phyloP scores from a whole-genome alignment of 2,797 vertebrate species.

The Philypnodon macrostomus region DNA sequence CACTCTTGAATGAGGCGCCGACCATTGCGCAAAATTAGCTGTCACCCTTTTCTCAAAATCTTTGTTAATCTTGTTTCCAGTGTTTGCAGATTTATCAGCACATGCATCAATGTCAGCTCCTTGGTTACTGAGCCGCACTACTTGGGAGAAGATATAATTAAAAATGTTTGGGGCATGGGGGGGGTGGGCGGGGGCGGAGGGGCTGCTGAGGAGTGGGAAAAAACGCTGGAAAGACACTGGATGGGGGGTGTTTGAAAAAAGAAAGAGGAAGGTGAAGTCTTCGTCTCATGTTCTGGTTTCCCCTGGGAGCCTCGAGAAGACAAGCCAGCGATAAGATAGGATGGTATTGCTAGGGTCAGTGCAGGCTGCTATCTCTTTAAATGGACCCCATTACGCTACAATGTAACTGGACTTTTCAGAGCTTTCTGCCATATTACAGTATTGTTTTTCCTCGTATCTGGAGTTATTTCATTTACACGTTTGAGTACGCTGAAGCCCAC shows the following conservation, averaged over 20 bases:
- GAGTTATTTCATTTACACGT: too few relatives aligned
- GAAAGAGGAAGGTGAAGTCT: slow-evolving; percentile 92
- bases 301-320: slow-evolving; percentile 80
- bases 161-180: slow-evolving; percentile 97
- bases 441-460: too few relatives aligned
- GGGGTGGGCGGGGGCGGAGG: slow-evolving; percentile 56
- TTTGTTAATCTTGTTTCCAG: slow-evolving; percentile 99
- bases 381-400: too few relatives aligned
- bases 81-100: slow-evolving; percentile 99
- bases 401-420: too few relatives aligned
- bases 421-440: too few relatives aligned
- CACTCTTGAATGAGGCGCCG: slow-evolving; percentile 93
- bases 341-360: slow-evolving; percentile 81
- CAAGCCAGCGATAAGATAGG: slow-evolving; percentile 88
- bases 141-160: slow-evolving; percentile 99
- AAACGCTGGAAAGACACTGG: slow-evolving; percentile 35
- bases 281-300: slow-evolving; percentile 68
- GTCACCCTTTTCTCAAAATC: slow-evolving; percentile 99
- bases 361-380: slow-evolving; percentile 82
- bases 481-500: too few relatives aligned
- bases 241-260: slow-evolving; percentile 73
- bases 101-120: slow-evolving; percentile 99
- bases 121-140: slow-evolving; percentile 98
- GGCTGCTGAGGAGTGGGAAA: slow-evolving; percentile 49
- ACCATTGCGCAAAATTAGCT: slow-evolving; percentile 99